These are phyloP conservation scores for Electrophaes corylata DNA, from an alignment of 2,888 invertebrate genomes.

Conservation along the genomic window DNA sequence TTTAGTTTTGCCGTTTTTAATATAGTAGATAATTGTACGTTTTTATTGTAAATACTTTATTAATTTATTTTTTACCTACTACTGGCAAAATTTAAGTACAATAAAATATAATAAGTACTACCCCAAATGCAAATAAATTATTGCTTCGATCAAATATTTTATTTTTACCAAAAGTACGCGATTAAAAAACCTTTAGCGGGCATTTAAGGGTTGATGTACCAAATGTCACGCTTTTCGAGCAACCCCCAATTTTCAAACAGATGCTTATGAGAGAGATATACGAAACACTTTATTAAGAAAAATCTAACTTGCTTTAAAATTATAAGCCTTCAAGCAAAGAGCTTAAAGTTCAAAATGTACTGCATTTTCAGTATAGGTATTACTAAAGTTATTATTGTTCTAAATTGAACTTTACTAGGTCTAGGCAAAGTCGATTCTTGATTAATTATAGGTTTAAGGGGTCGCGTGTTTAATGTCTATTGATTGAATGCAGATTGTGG, in stretches of 20 bases:
- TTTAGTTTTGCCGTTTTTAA: no score
- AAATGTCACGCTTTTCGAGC: slow-evolving; percentile 66
- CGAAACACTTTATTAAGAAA: slow-evolving; percentile 14
- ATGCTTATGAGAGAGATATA: slow-evolving; percentile 51
- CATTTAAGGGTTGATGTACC: slow-evolving; percentile 61
- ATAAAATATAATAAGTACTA: no score
- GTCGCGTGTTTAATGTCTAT: slow-evolving; percentile 44
- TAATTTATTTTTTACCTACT: not conserved
- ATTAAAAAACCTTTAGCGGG: slow-evolving; percentile 64
- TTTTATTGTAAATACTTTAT: no score
- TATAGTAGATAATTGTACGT: no score
- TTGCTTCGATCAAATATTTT: slow-evolving; percentile 33
- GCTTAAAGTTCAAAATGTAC: not conserved
- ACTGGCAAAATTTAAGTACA: no score
- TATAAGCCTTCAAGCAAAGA: slow-evolving; percentile 6
- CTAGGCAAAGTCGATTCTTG: slow-evolving; percentile 9
- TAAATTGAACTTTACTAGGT: slow-evolving; percentile 6
- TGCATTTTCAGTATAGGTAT: not conserved
- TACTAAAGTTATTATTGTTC: not conserved
- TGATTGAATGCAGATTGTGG: slow-evolving; percentile 51
- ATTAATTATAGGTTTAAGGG: slow-evolving; percentile 21
- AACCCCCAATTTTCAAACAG: slow-evolving; percentile 63
- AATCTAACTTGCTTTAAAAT: slow-evolving; percentile 4
- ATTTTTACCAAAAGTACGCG: slow-evolving; percentile 45
- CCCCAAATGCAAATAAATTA: slow-evolving; percentile 37